These are phyloP conservation scores for Drosophila mayaguana DNA, from an alignment of 2,888 invertebrate genomes.

Conservation along the genomic window DNA sequence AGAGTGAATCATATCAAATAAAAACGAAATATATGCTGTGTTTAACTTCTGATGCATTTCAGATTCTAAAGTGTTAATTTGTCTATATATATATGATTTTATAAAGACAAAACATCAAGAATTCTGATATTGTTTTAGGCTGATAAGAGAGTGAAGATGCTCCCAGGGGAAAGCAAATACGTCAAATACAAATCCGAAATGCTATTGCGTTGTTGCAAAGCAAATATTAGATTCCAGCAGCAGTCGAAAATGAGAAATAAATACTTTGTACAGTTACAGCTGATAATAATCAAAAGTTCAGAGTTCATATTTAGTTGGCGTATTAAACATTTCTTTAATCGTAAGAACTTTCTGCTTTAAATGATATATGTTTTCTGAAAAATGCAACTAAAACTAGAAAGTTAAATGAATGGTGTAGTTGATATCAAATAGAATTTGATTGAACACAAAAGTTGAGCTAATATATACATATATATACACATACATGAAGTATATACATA, in stretches of 20 bases:
- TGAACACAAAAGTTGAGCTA: slow-evolving; percentile 61
- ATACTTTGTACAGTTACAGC: background rate
- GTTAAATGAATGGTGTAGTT: slow-evolving; percentile 22
- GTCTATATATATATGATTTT: no score
- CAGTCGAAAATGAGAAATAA: background rate
- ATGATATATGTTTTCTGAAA: slow-evolving; percentile 31
- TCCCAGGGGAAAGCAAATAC: background rate
- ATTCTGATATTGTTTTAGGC: background rate
- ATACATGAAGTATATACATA: slow-evolving; percentile 2
- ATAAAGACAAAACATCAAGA: background rate
- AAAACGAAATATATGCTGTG: no score
- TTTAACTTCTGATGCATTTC: no score
- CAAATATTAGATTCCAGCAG: background rate
- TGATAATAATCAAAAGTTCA: background rate
- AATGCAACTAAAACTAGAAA: slow-evolving; percentile 52
- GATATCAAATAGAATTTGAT: slow-evolving; percentile 25
- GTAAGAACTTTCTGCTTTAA: slow-evolving; percentile 1
- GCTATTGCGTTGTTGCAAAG: slow-evolving; percentile 1
- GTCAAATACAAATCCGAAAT: background rate
- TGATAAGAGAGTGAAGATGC: background rate
- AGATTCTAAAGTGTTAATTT: no score
- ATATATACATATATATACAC: slow-evolving; percentile 13
- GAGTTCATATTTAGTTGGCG: background rate
- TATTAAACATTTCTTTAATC: slow-evolving; percentile 27
- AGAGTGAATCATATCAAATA: no score